Percentiles rank a stretch among this genome's conserved stretches.
phyloP scores from a whole-genome alignment of 2,113 vertebrate genomes.

The Dolichallabes microphthalmus region DNA sequence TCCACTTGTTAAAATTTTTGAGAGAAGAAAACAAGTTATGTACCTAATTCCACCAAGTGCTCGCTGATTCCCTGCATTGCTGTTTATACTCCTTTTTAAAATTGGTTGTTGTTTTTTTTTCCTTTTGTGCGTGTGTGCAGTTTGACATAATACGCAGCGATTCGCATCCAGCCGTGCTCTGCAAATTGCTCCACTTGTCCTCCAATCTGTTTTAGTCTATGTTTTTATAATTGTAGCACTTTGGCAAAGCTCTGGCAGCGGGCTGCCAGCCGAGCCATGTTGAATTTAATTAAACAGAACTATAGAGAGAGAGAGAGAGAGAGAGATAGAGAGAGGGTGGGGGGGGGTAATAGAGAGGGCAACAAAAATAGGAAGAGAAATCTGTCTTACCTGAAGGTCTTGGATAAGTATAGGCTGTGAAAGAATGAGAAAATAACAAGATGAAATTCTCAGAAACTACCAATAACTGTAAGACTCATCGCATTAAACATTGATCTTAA shows the following conservation, averaged over 20 bases:
- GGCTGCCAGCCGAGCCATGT: slow-evolving; percentile 64
- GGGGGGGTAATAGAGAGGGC: background rate
- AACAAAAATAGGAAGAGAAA: background rate
- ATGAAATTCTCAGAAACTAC: background rate
- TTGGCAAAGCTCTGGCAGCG: slow-evolving; percentile 62
- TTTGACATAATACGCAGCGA: slow-evolving; percentile 57
- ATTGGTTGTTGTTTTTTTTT: background rate
- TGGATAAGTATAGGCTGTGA: slow-evolving; percentile 77
- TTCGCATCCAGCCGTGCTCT: slow-evolving; percentile 60
- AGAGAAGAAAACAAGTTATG: background rate
- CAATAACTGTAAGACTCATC: background rate
- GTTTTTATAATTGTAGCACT: slow-evolving; percentile 71
- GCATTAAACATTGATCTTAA: background rate
- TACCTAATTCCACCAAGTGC: background rate
- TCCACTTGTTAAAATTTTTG: background rate
- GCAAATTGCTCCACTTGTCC: slow-evolving; percentile 71
- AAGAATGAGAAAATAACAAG: slow-evolving; percentile 38
- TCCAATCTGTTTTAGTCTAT: slow-evolving; percentile 72
- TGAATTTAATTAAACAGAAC: slow-evolving; percentile 68
- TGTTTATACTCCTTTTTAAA: background rate
- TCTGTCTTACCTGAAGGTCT: slow-evolving; percentile 73
- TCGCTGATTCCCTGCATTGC: too few species aligned
- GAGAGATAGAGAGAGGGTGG: background rate
- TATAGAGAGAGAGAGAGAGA: slow-evolving; percentile 43
- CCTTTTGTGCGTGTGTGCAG: too few species aligned